Conservation (phyloP, 2,113 vertebrate genomes). For the Crotophaga sulcirostris region DNA sequence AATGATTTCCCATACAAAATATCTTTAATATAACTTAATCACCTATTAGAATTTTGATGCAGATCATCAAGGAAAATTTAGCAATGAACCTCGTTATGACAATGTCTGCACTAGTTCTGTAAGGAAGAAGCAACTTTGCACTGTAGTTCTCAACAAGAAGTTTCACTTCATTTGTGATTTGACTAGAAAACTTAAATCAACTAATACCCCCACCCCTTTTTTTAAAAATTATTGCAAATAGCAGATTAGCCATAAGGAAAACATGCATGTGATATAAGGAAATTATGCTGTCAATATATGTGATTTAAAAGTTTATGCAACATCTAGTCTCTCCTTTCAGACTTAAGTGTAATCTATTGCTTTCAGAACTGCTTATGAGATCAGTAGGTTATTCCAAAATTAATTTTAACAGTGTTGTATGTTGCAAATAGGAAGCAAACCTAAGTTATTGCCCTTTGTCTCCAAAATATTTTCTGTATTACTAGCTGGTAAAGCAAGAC, state of each 20-base stretch:
- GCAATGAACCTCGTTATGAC: background rate
- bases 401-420: background rate
- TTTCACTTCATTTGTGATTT: background rate
- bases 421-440: background rate
- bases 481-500: background rate
- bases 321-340: background rate
- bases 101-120: background rate
- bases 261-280: background rate
- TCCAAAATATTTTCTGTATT: background rate
- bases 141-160: background rate
- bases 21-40: background rate
- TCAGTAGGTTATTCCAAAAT: background rate
- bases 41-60: background rate
- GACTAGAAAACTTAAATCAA: background rate
- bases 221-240: background rate
- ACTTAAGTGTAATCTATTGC: background rate
- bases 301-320: background rate
- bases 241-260: background rate
- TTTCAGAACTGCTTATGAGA: background rate
- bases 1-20: background rate
- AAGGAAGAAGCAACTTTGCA: background rate
- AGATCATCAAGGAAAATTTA: background rate
- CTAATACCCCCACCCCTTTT: rapidly evolving
- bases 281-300: background rate
- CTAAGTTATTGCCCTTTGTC: background rate